These are phyloP conservation scores for Erpetoichthys calabaricus DNA, from an alignment of 2,797 vertebrate genomes.

Conservation along the genomic window DNA sequence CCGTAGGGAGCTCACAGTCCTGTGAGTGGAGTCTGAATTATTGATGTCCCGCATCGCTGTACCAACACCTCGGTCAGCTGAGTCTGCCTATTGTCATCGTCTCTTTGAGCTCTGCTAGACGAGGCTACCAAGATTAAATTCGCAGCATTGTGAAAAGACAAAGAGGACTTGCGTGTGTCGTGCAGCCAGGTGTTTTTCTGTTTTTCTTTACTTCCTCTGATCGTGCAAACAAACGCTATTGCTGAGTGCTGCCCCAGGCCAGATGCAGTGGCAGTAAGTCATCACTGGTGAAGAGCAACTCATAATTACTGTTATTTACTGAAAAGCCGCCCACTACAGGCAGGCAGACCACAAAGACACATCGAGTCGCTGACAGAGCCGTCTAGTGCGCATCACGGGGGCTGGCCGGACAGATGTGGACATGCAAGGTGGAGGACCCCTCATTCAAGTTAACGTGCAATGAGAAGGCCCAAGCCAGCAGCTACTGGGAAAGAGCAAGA, in stretches of 20 bases:
- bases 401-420: no score
- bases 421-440: no score
- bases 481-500: no score
- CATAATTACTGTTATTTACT: conserved; percentile 37
- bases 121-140: conserved; percentile 43
- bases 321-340: no score
- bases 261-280: conserved; percentile 36
- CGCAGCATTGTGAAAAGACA: conserved; percentile 14
- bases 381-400: no score
- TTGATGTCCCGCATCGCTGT: no score
- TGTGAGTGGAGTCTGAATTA: conserved; percentile 34
- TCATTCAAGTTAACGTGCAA: no score
- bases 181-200: conserved; percentile 41
- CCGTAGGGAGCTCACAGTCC: no score
- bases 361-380: no score
- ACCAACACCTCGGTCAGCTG: conserved; percentile 13
- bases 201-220: conserved; percentile 17
- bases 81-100: conserved; percentile 34
- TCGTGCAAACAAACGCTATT: conserved; percentile 12
- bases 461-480: no score
- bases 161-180: conserved; percentile 31
- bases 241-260: conserved; percentile 25
- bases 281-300: no score
- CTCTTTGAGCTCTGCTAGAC: conserved; percentile 22
- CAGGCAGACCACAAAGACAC: no score